phyloP scores from a whole-genome alignment of 1,140 invertebrate species.

The Aphidius gifuensis region DNA sequence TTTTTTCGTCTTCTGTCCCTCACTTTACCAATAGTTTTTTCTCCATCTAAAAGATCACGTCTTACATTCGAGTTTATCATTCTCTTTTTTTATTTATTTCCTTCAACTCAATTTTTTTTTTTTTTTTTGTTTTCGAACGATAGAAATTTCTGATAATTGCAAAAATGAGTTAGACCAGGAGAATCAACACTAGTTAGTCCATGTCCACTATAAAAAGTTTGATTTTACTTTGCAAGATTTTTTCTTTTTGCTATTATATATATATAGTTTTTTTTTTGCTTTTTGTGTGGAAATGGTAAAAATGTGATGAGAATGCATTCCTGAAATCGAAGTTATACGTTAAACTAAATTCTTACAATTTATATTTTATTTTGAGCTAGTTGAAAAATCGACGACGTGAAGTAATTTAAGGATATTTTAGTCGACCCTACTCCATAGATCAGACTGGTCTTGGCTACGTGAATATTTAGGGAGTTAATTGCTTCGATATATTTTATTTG shows the following conservation, averaged over 20 bases:
- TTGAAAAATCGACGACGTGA: constrained; percentile 52
- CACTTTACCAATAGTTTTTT: constrained; percentile 15
- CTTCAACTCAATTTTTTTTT: constrained; percentile 2
- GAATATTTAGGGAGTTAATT: constrained; percentile 57
- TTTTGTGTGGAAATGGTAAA: background rate
- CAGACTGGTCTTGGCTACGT: constrained; percentile 45
- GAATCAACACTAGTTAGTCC: constrained; percentile 28
- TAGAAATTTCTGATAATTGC: constrained; percentile 46
- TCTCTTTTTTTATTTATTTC: constrained; percentile 14
- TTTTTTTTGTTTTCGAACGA: constrained; percentile 29
- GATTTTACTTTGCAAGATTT: background rate
- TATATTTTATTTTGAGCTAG: constrained; percentile 19
- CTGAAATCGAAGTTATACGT: constrained; percentile 5
- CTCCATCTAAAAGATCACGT: constrained; percentile 1
- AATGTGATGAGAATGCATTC: background rate
- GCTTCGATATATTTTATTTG: constrained; percentile 54
- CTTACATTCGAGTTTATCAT: constrained; percentile 40
- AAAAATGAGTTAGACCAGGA: constrained; percentile 51
- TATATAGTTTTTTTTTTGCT: too few species aligned
- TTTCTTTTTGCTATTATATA: too few species aligned
- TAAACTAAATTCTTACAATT: too few species aligned
- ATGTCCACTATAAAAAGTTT: too few species aligned
- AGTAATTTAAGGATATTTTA: constrained; percentile 47
- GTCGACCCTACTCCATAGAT: constrained; percentile 39
- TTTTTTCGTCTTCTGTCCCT: constrained; percentile 11